Conservation (phyloP, 2,888 invertebrate species). For the Spialia ferax region DNA sequence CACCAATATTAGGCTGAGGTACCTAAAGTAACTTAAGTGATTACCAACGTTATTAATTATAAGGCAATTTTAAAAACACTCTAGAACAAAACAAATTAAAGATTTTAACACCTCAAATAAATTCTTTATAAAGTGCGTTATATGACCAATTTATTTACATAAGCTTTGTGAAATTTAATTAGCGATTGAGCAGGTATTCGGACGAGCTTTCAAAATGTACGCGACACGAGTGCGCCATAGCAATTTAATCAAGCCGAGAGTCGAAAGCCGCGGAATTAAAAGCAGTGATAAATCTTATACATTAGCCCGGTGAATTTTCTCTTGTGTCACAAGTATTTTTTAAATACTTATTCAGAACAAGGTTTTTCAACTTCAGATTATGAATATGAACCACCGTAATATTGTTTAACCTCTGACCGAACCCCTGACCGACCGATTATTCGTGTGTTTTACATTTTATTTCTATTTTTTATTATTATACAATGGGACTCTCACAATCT, state of each 20-base stretch:
- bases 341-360: not conserved
- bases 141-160: slow-evolving; percentile 24
- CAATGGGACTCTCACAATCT: too few relatives aligned
- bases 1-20: too few relatives aligned
- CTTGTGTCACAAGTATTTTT: not conserved
- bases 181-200: slow-evolving; percentile 34
- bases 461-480: too few relatives aligned
- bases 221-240: slow-evolving; percentile 37
- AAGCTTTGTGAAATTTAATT: slow-evolving; percentile 37
- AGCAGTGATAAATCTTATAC: slow-evolving; percentile 37
- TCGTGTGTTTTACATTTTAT: too few relatives aligned
- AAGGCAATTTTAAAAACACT: not conserved
- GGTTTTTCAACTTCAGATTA: not conserved
- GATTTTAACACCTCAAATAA: not conserved
- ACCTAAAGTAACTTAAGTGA: too few relatives aligned
- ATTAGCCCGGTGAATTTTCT: slow-evolving; percentile 24
- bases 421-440: too few relatives aligned
- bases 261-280: slow-evolving; percentile 35
- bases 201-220: slow-evolving; percentile 35
- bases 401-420: too few relatives aligned
- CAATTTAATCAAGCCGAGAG: slow-evolving; percentile 39
- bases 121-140: not conserved
- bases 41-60: too few relatives aligned
- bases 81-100: not conserved
- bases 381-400: too few relatives aligned